These are phyloP conservation scores for Tragelaphus buxtoni DNA, from an alignment of 2,113 vertebrate species.

Conservation along the genomic window DNA sequence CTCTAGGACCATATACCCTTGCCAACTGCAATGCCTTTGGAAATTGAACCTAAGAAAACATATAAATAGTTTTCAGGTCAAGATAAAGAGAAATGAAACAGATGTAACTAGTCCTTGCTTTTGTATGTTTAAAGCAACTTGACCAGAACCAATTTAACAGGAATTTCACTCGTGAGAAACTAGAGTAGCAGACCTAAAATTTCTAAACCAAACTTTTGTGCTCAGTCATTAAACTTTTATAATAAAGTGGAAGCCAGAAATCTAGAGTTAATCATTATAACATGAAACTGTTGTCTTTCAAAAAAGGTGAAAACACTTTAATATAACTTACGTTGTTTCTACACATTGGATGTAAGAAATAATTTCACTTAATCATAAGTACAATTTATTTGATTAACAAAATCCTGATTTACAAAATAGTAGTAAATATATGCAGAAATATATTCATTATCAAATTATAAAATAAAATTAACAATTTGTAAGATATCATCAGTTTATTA, in stretches of 20 bases:
- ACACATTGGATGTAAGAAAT: conserved; percentile 68
- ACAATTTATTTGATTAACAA: conserved; percentile 61
- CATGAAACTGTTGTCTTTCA: conserved; percentile 32
- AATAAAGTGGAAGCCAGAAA: conserved; percentile 42
- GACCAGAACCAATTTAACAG: not conserved
- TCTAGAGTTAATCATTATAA: conserved; percentile 52
- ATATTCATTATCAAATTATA: conserved; percentile 70
- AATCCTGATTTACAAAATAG: conserved; percentile 69
- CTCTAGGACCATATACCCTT: conserved; percentile 40
- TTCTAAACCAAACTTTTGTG: conserved; percentile 52
- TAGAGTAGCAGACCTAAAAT: not conserved
- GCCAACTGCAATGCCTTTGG: conserved; percentile 54
- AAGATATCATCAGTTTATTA: conserved; percentile 58
- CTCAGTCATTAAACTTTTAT: conserved; percentile 49
- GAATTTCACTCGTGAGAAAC: conserved; percentile 16
- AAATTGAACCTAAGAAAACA: conserved; percentile 68
- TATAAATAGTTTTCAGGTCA: conserved; percentile 70
- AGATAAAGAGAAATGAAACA: conserved; percentile 47
- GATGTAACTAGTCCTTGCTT: conserved; percentile 35
- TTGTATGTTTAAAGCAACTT: conserved; percentile 15
- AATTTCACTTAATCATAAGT: conserved; percentile 71
- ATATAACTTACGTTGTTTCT: conserved; percentile 66
- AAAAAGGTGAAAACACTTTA: conserved; percentile 69
- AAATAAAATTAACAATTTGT: conserved; percentile 74
- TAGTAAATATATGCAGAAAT: conserved; percentile 69